Base-by-base conservation (phyloP, 2,888 invertebrate species). In the Mycalesis mineus region DNA sequence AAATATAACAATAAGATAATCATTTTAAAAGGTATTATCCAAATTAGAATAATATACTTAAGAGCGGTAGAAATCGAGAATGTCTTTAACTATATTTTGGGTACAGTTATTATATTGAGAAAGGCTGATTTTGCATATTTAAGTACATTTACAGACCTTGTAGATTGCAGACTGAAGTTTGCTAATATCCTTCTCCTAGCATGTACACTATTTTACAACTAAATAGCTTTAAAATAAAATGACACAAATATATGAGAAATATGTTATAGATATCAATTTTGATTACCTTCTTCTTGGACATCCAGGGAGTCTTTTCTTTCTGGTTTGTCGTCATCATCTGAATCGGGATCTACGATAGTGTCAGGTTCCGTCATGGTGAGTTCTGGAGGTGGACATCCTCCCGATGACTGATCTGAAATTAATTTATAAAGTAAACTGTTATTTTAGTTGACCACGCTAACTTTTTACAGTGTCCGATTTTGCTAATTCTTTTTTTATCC, bases 281-380 rank as follows among this genome's bases (percentile, higher is more conserved):
- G 7, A 6, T 68, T 71, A 89, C 89, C 88, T 80, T 89, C 89
- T 71, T 89, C 89, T 53, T 88, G 89, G 4, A 89, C 88, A 44
- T 89, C 89, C 11, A 88, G 68, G 22, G 89, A 88, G 68, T 89
- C 88, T 69, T 89, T 89, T 57, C 88, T 77, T 60, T 88, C 88
- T 5, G 68, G 71, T 42, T 71, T 70, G n/a, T 76, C 77, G 50
- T 89, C 89, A 13, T 88, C 88, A 15, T 88, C 89, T 0, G 88
- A 86, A 61, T 89, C 86, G 13, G 82, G 80, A 54, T 88, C 88
- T 28, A 68, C 75, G 14, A 76, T 75, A 57, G 78, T 70, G 62
- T 88, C 89, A 0, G 88, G 77, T 67, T 88, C 88, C 1, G 89
- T 89, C 80, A 83, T 88, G 47, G 81, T 82, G 60, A 89, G 73